Base-by-base conservation (phyloP, 2,888 invertebrate species). In the Microplitis deprimator region DNA sequence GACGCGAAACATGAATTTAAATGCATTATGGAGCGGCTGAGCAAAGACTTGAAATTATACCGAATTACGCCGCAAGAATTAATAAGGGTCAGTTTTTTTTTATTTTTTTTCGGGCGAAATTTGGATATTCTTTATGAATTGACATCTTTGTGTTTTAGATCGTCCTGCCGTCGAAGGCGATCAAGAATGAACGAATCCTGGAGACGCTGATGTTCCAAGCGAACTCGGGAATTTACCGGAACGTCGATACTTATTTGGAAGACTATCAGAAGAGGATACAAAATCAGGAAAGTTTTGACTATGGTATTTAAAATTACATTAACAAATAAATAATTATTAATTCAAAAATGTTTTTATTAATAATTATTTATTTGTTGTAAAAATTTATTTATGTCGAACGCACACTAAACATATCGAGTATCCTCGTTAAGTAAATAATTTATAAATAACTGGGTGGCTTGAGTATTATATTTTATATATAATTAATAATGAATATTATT, bases 151-250 rank as follows among this genome's bases (percentile, higher is more conserved):
- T 78, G 76, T 83, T 89, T 0, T 88, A 94, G 94, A 92, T 97
- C 86, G 97, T 97, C 79, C 91, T 97, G 84, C 97, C 97, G 69
- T 96, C 97, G 79, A 97, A 97, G 89, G 96, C 97, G 68, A 96
- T 97, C 85, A 96, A 95, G 89, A 97, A 97, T 90, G 97, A 97
- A 90, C 92, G 95, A 76, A 97, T 97, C 83, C 91, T 97, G 87
- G 97, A 97, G 89, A 97, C 97, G 5, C 92, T 97, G 69, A 96
- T 97, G 95, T 95, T 95, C 90, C 97, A 97, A 91, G 97, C 97
- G 73, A 97, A 96, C 90, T 94, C 96, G 1, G 97, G 97, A 67
- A 97, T 97, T 93, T 97, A 97, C 91, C 93, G 97, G 79, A 96
- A 97, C 88, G 96, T 97, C 88, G 96, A 97, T 89, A 94, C 94